These are phyloP conservation scores for Camponotus floridanus DNA, from an alignment of 1,140 invertebrate genomes.

Conservation along the genomic window DNA sequence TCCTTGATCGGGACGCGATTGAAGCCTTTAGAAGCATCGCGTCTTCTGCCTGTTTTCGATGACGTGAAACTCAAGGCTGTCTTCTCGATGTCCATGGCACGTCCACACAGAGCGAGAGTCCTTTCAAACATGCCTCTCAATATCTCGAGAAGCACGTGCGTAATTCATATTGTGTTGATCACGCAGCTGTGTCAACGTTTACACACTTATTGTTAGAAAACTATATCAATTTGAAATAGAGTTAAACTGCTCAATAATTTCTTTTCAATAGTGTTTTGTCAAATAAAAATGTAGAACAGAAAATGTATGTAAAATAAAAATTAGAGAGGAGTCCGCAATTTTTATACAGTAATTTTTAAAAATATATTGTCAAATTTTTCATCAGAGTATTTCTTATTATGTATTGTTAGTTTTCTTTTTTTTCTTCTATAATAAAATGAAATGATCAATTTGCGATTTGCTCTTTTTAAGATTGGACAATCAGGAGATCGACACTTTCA, in stretches of 20 bases:
- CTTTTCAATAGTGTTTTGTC: background rate
- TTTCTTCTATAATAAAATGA: background rate
- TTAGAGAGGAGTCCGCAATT: background rate
- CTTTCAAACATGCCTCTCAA: conserved; percentile 83
- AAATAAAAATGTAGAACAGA: background rate
- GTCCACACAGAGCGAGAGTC: conserved; percentile 74
- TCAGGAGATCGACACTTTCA: conserved; percentile 85
- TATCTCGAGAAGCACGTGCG: conserved; percentile 75
- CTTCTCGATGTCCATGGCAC: conserved; percentile 83
- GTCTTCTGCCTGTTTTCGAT: conserved; percentile 91
- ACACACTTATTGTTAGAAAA: background rate
- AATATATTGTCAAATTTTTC: background rate
- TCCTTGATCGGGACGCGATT: conserved; percentile 88
- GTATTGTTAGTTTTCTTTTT: background rate
- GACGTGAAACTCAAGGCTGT: conserved; percentile 89
- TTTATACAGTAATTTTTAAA: background rate
- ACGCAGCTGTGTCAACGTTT: conserved; percentile 36
- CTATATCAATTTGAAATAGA: background rate
- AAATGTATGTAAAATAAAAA: background rate
- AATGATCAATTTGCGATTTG: background rate
- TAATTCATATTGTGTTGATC: conserved; percentile 51
- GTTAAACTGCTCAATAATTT: background rate
- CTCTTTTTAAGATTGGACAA: conserved; percentile 72
- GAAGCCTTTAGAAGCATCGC: conserved; percentile 88
- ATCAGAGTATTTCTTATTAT: background rate